Base-by-base conservation (phyloP, 1,140 invertebrate genomes). In the Rhagoletis pomonella region DNA sequence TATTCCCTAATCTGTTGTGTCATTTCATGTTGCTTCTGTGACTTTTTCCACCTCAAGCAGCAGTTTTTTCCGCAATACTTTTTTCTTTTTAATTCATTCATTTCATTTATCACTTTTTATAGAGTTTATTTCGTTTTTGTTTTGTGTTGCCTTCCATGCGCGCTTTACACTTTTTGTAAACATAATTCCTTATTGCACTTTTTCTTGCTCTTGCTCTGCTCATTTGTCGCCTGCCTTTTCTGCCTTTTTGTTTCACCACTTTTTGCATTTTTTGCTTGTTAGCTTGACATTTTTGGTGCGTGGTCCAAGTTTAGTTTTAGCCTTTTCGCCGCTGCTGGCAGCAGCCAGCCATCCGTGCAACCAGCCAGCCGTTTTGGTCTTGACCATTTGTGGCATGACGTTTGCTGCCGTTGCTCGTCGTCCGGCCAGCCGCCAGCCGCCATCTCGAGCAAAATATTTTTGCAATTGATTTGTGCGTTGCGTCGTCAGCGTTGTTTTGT, bases 1-100 rank as follows among this genome's bases (percentile, higher is more conserved):
- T 91, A 90, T 90, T 91, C 89, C 90, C 90, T 91, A 91, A 91
- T 91, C 91, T 89, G 91, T 90, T 91, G 90, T 91, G 91, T 91
- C 91, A 91, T 90, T 91, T 91, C 89, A 88, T 89, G 88, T 89
- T 89, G 90, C 90, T 91, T 89, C 89, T 90, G 89, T 89, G 85
- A 87, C 88, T 87, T 44, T 86, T 88, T 69, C n/a, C 55, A 86
- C 55, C 85, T 67, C 47, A 19, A 81, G 73, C 73, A 81, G 5
- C 73, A 42, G 73, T 55, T 81, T 81, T 77, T 81, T 81, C n/a
- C 47, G 14, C 47, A 81, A 58, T 81, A 29, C 12, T 55, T 81
- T 19, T 7, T 9, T 29, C 17, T 67, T 10, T 67, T 67, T 67
- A 14, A 1, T 67, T 29, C 64, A 4, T 39, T 29, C 5, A 29